phyloP scores from a whole-genome alignment of 2,888 invertebrate species.

The Exocentrus adspersus region DNA sequence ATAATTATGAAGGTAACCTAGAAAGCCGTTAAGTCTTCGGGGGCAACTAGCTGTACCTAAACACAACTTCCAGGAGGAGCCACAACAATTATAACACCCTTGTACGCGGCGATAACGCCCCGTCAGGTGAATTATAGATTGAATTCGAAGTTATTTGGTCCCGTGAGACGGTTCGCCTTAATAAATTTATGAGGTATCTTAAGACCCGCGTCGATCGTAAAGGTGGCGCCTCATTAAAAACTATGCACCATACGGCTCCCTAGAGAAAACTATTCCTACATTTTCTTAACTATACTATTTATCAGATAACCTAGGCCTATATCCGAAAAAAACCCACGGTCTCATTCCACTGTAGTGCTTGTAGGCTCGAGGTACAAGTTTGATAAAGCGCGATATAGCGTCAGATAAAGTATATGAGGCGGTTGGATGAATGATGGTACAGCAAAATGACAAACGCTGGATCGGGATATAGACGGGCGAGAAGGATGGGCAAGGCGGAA shows the following conservation, averaged over 20 bases:
- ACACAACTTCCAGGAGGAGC: not conserved
- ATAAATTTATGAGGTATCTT: conserved; percentile 12
- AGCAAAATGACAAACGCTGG: conserved; percentile 50
- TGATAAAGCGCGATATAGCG: conserved; percentile 29
- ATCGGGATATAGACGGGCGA: conserved; percentile 44
- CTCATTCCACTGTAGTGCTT: conserved; percentile 12
- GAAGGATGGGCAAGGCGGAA: conserved; percentile 50
- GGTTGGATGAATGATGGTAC: conserved; percentile 50
- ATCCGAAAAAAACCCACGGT: conserved; percentile 3
- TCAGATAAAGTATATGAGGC: conserved; percentile 30
- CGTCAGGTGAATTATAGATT: conserved; percentile 16
- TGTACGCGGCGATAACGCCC: conserved; percentile 18
- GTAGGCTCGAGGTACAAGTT: conserved; percentile 18
- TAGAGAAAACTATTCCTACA: too few relatives aligned
- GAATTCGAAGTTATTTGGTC: conserved; percentile 22
- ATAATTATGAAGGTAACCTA: conserved; percentile 2
- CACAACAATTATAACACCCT: conserved; percentile 22
- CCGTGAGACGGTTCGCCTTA: not conserved
- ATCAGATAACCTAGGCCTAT: conserved; percentile 14
- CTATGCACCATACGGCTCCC: not conserved
- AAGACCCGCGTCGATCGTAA: conserved; percentile 4
- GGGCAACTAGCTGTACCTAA: conserved; percentile 8
- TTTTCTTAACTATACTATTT: too few relatives aligned
- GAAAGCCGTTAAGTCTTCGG: conserved; percentile 17
- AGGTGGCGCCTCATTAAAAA: not conserved